Base-by-base conservation (phyloP, 2,797 vertebrate genomes). In the Manis pentadactyla region DNA sequence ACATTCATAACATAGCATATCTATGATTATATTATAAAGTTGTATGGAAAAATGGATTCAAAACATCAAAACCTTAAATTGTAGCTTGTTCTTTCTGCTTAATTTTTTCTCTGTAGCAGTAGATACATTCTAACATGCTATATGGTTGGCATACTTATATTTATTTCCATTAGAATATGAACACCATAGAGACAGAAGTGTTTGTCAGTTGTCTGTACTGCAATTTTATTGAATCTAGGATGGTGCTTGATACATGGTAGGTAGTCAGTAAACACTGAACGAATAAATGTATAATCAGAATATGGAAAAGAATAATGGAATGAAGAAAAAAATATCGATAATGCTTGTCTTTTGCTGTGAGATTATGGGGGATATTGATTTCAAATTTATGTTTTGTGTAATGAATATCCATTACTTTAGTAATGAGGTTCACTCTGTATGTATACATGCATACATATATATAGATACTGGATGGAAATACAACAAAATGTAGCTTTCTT, bases 381-480 rank as follows among this genome's bases (percentile, higher is more conserved):
- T 69, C 18, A 90, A 9, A 59, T 57, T 59, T 59, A 25, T n/a
- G 3, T 51, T 79, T 86, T 82, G 42, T 68, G 7, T 78, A 84
- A 82, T 64, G 57, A 90, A 64, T 82, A 77, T 77, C 25, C 25
- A 94, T 94, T 87, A 68, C n/a, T 94, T 90, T 94, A 42, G 29
- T 81, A 86, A 61, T 29, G 39, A 94, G 37, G 57, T 34, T 53
- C n/a, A 49, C 34, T 55, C 42, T 64, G 31, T 10, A 1, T 55
- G 3, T 25, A 29, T 53, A 68, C 0, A 15, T 23, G 49, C 21
- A 59, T 2, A 68, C 14, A 34, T 15, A 66, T 14, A 23, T 57
- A 39, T 39, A 78, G 31, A 34, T 68, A 74, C 10, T 69, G 23
- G 2, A 18, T 82, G 29, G 51, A 74, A 75, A 68, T 68, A 79